Evolutionary conservation across 2,113 vertebrate genomes (phyloP).

Genomic region (Athene noctua): DNA sequence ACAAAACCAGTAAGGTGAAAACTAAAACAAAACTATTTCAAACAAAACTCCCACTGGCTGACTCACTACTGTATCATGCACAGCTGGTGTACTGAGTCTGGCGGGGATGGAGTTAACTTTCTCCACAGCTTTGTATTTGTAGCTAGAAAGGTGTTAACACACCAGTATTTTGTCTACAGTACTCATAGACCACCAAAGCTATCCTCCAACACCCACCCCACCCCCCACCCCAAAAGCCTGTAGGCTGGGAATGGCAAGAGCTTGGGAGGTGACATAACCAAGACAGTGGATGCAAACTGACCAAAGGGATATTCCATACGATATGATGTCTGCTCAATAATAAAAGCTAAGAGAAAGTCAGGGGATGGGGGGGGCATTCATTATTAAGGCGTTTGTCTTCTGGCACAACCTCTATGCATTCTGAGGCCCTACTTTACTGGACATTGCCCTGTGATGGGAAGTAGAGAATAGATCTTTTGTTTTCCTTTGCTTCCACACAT

Average conservation of each 20-base stretch:
- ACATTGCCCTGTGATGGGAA: neutral
- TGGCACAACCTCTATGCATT: fast-evolving
- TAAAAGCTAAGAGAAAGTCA: neutral
- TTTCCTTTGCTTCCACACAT: neutral
- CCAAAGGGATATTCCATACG: neutral
- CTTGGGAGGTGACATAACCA: neutral
- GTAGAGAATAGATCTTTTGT: neutral
- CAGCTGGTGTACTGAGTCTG: neutral
- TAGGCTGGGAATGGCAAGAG: neutral
- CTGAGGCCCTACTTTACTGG: neutral
- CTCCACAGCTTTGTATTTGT: neutral
- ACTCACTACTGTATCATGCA: neutral
- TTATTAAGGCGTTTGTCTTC: neutral
- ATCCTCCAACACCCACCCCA: neutral
- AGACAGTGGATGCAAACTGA: neutral
- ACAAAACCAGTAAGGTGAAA: neutral
- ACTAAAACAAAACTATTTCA: neutral
- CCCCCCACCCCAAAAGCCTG: neutral
- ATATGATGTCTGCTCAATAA: neutral
- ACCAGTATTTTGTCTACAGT: neutral
- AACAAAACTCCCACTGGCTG: neutral
- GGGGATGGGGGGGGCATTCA: fast-evolving
- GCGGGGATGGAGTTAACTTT: neutral
- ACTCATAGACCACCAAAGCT: neutral
- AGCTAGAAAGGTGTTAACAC: neutral